Percentiles rank a stretch among this genome's conserved stretches.
Conservation (phyloP, 2,797 vertebrate species). For the Coranthus polyacanthus region DNA sequence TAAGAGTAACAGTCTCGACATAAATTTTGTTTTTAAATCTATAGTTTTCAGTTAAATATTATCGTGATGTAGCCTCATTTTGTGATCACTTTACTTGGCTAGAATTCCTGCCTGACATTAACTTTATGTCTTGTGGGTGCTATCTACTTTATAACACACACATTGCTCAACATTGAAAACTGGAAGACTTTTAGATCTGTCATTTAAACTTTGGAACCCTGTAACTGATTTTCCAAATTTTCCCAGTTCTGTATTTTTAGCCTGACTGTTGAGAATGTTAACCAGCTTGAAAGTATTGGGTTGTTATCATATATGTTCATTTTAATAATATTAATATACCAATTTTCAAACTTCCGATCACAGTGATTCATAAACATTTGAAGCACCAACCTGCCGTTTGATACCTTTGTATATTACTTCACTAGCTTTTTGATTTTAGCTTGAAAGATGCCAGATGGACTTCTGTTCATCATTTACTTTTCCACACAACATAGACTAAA, state of each 20-base stretch:
- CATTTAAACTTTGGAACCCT: not conserved
- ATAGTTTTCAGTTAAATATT: not conserved
- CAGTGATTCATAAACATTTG: too few species aligned
- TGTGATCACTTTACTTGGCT: conserved; percentile 7
- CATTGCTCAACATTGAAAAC: not conserved
- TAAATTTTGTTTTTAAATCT: conserved; percentile 2
- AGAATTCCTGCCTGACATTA: not conserved
- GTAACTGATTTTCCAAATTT: not conserved
- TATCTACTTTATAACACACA: not conserved
- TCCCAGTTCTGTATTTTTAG: too few species aligned
- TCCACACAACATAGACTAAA: not conserved
- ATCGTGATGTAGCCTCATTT: not conserved
- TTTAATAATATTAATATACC: too few species aligned
- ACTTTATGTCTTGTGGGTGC: not conserved
- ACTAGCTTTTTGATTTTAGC: not conserved
- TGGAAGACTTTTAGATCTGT: not conserved
- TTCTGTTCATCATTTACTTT: not conserved
- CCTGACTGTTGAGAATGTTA: too few species aligned
- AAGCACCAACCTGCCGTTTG: too few species aligned
- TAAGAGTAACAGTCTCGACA: conserved; percentile 16
- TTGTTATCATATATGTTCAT: too few species aligned
- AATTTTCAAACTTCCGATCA: too few species aligned
- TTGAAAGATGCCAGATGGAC: not conserved
- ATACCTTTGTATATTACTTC: not conserved
- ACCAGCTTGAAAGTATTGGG: too few species aligned